phyloP scores from a whole-genome alignment of 2,888 invertebrate genomes.

The Artemia sinica region DNA sequence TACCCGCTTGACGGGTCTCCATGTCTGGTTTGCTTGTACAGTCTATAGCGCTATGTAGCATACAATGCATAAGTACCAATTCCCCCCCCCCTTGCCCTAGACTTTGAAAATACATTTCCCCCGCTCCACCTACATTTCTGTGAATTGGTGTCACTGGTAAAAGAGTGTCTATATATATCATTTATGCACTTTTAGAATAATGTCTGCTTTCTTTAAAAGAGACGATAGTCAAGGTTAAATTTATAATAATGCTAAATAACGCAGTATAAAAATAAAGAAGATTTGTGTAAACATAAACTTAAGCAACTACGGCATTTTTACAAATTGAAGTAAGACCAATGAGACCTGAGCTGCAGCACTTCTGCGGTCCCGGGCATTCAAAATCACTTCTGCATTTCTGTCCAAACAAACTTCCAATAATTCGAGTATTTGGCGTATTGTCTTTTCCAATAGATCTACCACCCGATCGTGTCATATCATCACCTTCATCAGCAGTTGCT shows the following conservation, averaged over 20 bases:
- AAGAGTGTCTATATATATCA: too few relatives aligned
- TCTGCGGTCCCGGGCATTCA: neutral
- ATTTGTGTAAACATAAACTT: neutral
- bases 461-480: neutral
- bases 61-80: too few relatives aligned
- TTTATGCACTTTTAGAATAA: too few relatives aligned
- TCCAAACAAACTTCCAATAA: neutral
- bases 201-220: too few relatives aligned
- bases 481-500: neutral
- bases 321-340: neutral
- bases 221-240: too few relatives aligned
- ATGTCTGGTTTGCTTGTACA: too few relatives aligned
- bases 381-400: neutral
- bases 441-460: neutral
- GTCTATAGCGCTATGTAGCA: too few relatives aligned
- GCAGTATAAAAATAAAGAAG: conserved; percentile 2
- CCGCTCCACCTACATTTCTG: too few relatives aligned
- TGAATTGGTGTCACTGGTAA: too few relatives aligned
- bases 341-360: conserved; percentile 5
- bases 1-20: too few relatives aligned
- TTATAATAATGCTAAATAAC: neutral
- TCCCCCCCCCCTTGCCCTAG: too few relatives aligned
- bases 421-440: neutral
- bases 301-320: neutral
- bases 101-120: too few relatives aligned